Conservation (phyloP, 2,113 vertebrate species). For the Psilopogon haemacephalus region DNA sequence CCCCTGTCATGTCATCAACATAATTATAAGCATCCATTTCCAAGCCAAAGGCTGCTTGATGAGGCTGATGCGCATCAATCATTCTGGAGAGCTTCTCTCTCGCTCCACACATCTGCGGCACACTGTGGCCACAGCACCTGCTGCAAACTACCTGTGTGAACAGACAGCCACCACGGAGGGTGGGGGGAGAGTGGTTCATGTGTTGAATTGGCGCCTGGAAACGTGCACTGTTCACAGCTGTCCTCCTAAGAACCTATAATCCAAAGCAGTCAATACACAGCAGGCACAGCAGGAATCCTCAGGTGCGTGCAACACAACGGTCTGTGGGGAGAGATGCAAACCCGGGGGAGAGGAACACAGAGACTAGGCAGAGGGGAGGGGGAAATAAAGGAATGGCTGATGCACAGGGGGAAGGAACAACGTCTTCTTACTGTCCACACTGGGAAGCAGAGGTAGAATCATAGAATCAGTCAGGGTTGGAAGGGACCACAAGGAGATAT, state of each 20-base stretch:
- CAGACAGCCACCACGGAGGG: background rate
- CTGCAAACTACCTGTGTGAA: background rate
- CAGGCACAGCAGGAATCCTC: background rate
- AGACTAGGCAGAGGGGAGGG: background rate
- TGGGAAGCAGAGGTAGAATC: background rate
- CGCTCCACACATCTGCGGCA: background rate
- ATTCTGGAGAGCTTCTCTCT: background rate
- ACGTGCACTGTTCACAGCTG: background rate
- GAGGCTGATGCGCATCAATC: background rate
- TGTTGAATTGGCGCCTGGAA: background rate
- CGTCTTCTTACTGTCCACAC: background rate
- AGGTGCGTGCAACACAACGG: background rate
- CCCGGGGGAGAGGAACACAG: background rate
- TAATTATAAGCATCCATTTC: slow-evolving; percentile 12
- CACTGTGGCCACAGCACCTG: background rate
- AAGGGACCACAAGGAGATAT: too few relatives aligned
- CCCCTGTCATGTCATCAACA: background rate
- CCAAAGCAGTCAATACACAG: background rate
- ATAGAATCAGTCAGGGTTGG: too few relatives aligned
- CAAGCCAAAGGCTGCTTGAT: background rate
- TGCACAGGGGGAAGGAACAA: background rate
- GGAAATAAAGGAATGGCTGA: background rate
- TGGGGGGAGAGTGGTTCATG: background rate
- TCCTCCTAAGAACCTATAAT: background rate
- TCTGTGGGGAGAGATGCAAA: background rate